Percentiles rank a stretch among this genome's conserved stretches.
These are phyloP conservation scores for Rhimphoctona megacephalus DNA, from an alignment of 2,888 invertebrate genomes.

Conservation along the genomic window DNA sequence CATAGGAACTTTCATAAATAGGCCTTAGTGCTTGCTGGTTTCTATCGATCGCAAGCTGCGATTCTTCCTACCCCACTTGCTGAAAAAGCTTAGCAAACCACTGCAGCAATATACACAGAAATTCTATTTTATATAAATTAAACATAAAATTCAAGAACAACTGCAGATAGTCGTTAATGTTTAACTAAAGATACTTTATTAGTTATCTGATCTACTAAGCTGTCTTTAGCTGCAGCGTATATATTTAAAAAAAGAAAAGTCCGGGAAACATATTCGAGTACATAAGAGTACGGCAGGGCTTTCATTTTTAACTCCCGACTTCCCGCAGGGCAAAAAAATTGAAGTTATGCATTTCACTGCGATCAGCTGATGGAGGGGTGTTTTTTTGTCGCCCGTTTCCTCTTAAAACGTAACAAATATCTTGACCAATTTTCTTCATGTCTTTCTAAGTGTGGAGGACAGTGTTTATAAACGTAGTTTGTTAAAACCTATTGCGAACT, in stretches of 20 bases:
- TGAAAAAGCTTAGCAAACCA: background rate
- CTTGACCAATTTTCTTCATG: too few species aligned
- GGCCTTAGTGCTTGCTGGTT: background rate
- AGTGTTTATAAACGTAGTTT: too few species aligned
- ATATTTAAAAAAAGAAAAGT: background rate
- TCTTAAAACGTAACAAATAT: too few species aligned
- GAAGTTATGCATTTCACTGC: too few species aligned
- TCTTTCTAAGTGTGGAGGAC: too few species aligned
- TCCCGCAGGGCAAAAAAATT: too few species aligned
- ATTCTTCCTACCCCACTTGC: background rate
- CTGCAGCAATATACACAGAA: background rate
- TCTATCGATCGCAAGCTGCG: background rate
- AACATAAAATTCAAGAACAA: background rate
- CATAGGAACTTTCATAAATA: conserved; percentile 1
- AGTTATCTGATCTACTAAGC: background rate
- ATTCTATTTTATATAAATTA: background rate
- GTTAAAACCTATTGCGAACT: too few species aligned
- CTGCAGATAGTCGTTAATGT: background rate
- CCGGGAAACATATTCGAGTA: too few species aligned
- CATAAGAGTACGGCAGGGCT: too few species aligned
- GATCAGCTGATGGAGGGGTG: too few species aligned
- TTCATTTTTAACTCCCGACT: too few species aligned
- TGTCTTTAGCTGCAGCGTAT: background rate
- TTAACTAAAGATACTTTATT: background rate
- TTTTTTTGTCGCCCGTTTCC: too few species aligned